Conservation (phyloP, 1,140 invertebrate species). For the Araneus ventricosus region DNA sequence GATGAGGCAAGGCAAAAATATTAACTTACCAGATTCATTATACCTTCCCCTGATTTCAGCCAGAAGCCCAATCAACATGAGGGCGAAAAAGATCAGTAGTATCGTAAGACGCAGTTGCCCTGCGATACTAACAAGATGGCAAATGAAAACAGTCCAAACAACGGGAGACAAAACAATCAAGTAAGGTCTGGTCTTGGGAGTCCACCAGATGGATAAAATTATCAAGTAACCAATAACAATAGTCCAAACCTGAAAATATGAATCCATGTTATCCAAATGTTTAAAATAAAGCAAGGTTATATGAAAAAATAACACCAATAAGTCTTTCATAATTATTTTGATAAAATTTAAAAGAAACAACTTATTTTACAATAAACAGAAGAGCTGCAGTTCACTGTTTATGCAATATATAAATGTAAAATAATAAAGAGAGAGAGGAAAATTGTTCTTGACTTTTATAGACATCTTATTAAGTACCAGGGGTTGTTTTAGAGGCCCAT, state of each 20-base stretch:
- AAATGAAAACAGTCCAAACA: constrained; percentile 80
- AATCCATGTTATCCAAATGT: neutral
- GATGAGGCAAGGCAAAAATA: too few species aligned
- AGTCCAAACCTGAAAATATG: constrained; percentile 72
- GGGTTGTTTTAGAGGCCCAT: too few species aligned
- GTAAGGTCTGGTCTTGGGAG: constrained; percentile 70
- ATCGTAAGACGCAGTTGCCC: constrained; percentile 81
- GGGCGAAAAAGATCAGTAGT: constrained; percentile 79
- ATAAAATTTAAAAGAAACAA: too few species aligned
- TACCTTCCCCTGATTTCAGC: constrained; percentile 76
- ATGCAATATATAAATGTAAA: too few species aligned
- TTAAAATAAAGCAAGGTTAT: neutral
- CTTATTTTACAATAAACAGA: too few species aligned
- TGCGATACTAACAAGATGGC: constrained; percentile 80
- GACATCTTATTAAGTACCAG: too few species aligned
- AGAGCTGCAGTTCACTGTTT: too few species aligned
- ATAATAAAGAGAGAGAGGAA: too few species aligned
- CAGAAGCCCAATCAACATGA: constrained; percentile 81
- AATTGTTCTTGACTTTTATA: too few species aligned
- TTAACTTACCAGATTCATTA: constrained; percentile 50
- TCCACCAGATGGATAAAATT: constrained; percentile 75
- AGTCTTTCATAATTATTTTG: too few species aligned
- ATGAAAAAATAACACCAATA: neutral
- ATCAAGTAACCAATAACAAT: constrained; percentile 76
- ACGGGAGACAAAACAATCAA: constrained; percentile 79